Evolutionary conservation across 2,113 vertebrate genomes (phyloP).

Genomic region (Gymnogyps californianus): DNA sequence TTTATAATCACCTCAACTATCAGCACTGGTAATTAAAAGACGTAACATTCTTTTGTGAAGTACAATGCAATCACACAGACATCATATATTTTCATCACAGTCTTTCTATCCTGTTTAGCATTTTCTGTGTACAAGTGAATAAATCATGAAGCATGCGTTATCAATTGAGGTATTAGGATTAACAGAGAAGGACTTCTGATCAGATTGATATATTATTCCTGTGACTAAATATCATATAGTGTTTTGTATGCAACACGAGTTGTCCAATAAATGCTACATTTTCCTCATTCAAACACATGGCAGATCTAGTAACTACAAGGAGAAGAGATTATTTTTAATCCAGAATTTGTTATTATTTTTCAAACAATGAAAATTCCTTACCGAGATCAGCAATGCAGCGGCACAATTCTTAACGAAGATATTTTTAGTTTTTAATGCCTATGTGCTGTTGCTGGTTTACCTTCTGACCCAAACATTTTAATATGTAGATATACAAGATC

Average conservation of each 20-base stretch:
- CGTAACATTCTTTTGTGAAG: background rate
- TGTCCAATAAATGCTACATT: background rate
- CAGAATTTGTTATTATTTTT: background rate
- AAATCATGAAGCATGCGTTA: fast-evolving
- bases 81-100: background rate
- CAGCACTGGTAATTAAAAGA: background rate
- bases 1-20: background rate
- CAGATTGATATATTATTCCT: background rate
- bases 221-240: background rate
- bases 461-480: conserved; percentile 77
- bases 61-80: background rate
- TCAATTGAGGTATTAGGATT: background rate
- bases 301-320: background rate
- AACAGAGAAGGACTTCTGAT: background rate
- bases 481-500: conserved; percentile 76
- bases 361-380: conserved; percentile 6
- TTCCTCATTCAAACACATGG: background rate
- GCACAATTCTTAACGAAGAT: conserved; percentile 76
- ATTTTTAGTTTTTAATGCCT: conserved; percentile 77
- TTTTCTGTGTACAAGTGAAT: background rate
- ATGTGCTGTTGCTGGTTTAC: conserved; percentile 76
- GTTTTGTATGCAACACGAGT: background rate
- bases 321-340: background rate
- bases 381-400: conserved; percentile 77
- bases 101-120: background rate